Evolutionary conservation across 2,797 vertebrate species (phyloP).

Genomic region (Ctenopoma kingsleyae): DNA sequence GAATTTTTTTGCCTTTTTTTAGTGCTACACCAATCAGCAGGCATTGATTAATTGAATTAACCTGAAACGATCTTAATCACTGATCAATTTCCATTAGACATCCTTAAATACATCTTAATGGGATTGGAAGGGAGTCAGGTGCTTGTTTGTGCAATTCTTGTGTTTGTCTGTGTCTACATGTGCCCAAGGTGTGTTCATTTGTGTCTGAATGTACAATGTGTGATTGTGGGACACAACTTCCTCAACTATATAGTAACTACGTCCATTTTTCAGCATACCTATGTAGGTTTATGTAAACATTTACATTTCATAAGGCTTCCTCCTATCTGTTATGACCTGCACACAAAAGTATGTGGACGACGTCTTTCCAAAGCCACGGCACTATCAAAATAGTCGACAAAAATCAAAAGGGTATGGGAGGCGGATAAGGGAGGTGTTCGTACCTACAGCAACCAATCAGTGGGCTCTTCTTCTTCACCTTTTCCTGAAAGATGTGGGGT

Average conservation of each 20-base stretch:
- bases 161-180: neutral
- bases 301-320: no score
- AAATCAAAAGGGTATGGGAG: no score
- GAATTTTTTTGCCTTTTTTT: constrained; percentile 30
- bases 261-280: no score
- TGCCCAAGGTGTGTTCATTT: neutral
- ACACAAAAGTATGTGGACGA: neutral
- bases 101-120: constrained; percentile 77
- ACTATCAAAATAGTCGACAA: neutral
- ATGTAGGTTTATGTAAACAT: no score
- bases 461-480: no score
- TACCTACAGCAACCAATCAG: no score
- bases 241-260: neutral
- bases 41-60: constrained; percentile 82
- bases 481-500: no score
- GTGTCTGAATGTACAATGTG: neutral
- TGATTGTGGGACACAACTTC: neutral
- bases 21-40: constrained; percentile 63
- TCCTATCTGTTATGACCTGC: no score
- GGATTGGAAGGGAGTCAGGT: constrained; percentile 56
- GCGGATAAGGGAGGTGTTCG: no score
- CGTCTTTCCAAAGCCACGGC: neutral
- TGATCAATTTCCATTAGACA: constrained; percentile 83
- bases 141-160: neutral
- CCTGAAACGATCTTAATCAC: constrained; percentile 79